phyloP scores from a whole-genome alignment of 2,888 invertebrate genomes.

The Philonicus albiceps region DNA sequence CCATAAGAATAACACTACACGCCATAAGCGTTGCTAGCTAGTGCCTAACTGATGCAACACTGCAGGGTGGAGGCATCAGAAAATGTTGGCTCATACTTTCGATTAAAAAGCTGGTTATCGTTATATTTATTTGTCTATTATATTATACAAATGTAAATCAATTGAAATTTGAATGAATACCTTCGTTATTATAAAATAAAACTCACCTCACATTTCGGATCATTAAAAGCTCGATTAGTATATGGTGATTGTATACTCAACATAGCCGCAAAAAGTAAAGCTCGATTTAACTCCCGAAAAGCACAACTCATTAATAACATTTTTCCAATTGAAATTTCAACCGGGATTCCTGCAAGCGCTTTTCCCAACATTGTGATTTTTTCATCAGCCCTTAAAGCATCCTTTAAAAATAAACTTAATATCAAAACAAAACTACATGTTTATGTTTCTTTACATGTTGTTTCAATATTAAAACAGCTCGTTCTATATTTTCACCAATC shows the following conservation, averaged over 20 bases:
- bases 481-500: slow-evolving; percentile 81
- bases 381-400: slow-evolving; percentile 80
- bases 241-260: slow-evolving; percentile 94
- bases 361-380: slow-evolving; percentile 86
- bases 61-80: too few species aligned
- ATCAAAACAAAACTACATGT: not conserved
- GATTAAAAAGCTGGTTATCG: too few species aligned
- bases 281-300: slow-evolving; percentile 86
- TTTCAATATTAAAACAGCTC: slow-evolving; percentile 84
- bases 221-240: slow-evolving; percentile 86
- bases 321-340: slow-evolving; percentile 94
- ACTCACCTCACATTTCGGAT: slow-evolving; percentile 80
- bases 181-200: not conserved
- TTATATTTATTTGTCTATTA: too few species aligned
- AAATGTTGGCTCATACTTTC: too few species aligned
- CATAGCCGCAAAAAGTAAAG: slow-evolving; percentile 88
- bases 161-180: not conserved
- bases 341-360: slow-evolving; percentile 87
- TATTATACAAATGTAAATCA: too few species aligned
- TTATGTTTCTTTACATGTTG: slow-evolving; percentile 71
- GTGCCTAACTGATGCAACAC: too few species aligned
- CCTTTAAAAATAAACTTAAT: slow-evolving; percentile 64
- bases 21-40: too few species aligned
- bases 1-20: too few species aligned
- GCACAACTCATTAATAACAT: slow-evolving; percentile 92